Percentiles rank a stretch among this genome's conserved stretches.
Conservation (phyloP, 2,113 vertebrate genomes). For the Podocnemis expansa region DNA sequence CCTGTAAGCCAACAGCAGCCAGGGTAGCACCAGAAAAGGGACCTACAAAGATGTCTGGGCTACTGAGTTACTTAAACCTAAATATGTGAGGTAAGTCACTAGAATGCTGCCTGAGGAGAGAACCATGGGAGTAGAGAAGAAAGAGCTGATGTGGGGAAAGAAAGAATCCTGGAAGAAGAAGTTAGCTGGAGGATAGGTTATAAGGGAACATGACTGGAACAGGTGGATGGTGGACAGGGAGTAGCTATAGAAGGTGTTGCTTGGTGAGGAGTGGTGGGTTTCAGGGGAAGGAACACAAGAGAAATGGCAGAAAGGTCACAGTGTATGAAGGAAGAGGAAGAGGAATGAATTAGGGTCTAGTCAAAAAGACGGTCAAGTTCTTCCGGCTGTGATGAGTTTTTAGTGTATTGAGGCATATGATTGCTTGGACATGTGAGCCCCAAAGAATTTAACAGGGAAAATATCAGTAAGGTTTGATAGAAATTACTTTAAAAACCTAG, state of each 20-base stretch:
- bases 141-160: background rate
- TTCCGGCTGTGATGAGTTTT: background rate
- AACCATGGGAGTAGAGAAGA: background rate
- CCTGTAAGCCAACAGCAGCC: background rate
- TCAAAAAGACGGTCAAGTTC: background rate
- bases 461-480: background rate
- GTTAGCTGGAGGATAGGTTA: background rate
- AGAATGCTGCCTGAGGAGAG: background rate
- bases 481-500: background rate
- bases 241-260: background rate
- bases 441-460: background rate
- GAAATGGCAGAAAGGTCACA: background rate
- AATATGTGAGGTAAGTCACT: rapidly evolving
- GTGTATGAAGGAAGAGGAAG: background rate
- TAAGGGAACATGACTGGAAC: background rate
- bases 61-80: background rate
- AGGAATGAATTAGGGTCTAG: background rate
- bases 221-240: background rate
- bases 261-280: background rate
- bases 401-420: background rate
- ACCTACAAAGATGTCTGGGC: background rate
- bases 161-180: background rate
- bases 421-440: background rate
- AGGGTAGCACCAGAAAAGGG: background rate
- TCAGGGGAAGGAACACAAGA: background rate